Conservation (phyloP, 2,113 vertebrate genomes). For the Oophaga pumilio region DNA sequence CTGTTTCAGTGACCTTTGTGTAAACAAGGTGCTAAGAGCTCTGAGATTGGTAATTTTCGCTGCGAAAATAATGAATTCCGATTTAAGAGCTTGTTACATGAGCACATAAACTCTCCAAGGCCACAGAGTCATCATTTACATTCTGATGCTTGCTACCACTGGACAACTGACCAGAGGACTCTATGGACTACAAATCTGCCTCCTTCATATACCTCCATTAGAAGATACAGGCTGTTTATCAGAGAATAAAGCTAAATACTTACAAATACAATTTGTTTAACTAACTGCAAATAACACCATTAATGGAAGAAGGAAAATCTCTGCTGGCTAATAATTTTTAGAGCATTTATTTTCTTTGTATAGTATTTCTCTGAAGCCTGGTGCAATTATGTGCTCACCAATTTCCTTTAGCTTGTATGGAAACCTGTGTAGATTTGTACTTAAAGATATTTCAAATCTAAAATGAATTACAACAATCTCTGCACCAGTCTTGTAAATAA, state of each 20-base stretch:
- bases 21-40: no score
- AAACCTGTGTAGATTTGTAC: slow-evolving; percentile 13
- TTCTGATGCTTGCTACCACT: no score
- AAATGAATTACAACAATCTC: not conserved
- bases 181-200: not conserved
- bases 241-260: not conserved
- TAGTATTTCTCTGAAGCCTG: not conserved
- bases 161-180: not conserved
- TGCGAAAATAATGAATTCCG: not conserved
- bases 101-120: no score
- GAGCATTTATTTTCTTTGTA: not conserved
- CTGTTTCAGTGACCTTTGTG: no score
- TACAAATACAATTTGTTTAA: no score
- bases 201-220: not conserved
- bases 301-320: not conserved
- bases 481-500: slow-evolving; percentile 1
- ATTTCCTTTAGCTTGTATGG: not conserved
- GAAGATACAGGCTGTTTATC: not conserved
- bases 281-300: not conserved
- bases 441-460: not conserved
- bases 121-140: no score
- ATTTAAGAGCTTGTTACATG: not conserved
- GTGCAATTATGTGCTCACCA: not conserved
- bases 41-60: not conserved
- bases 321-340: not conserved